Base-by-base conservation (phyloP, 2,113 vertebrate genomes). In the Sclerurus mexicanus region DNA sequence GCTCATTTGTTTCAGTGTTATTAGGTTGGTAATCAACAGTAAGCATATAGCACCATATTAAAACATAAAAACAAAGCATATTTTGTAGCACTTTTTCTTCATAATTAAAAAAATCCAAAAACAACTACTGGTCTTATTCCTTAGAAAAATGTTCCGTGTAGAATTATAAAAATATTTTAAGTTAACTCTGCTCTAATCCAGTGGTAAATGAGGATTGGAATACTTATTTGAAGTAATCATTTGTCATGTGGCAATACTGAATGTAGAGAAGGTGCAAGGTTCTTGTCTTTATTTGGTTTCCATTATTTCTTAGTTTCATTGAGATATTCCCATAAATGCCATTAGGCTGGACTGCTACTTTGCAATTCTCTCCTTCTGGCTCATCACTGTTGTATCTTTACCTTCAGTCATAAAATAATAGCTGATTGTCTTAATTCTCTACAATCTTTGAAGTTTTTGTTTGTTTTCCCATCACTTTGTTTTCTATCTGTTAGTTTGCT, bases 341-440 rank as follows among this genome's bases (percentile, higher is more conserved):
- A 22, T 55, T 52, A 44, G 37, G 17, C n/a, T 87, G 47, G 20
- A n/a, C 25, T 89, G 10, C 35, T 56, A 5, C 12, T 58, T 81
- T 44, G 33, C 23, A 35, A 52, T 72, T 59, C 31, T 62, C 39
- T 66, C 37, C 28, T 89, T 79, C 63, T 76, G 30, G 5, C 22
- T 89, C 14, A 73, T 64, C 24, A 5, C 35, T 75, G 15, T 31
- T 42, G 23, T 35, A 4, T 35, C 60, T 88, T 92, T 50, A 73
- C 33, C 31, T 95, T 96, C 50, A n/a, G 75, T 58, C 24, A 31
- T 76, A 88, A 93, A 93, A 74, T 67, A 92, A 55, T 78, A 90
- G 39, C 58, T 44, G 18, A 49, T 52, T 66, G 52, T 72, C 39
- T 73, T 63, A 23, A 40, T 90, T 83, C 28, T 72, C 12, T 56